A percentile compares a stretch with the other conserved stretches of the same genome.
phyloP scores from a whole-genome alignment of 2,888 invertebrate species.

The Lymantria monacha region DNA sequence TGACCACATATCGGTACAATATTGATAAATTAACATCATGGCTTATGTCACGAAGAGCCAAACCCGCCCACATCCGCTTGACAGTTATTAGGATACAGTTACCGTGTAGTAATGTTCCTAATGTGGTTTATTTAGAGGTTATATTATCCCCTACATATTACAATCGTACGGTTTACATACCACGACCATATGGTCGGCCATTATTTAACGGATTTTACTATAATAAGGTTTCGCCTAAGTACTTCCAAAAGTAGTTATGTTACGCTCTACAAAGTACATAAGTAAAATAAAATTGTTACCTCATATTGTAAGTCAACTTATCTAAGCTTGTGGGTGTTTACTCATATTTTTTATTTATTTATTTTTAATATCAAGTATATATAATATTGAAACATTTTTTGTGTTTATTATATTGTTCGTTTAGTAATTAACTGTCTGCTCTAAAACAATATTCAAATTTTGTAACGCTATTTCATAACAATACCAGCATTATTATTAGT shows the following conservation, averaged over 20 bases:
- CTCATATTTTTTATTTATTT: conserved; percentile 3
- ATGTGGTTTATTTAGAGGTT: conserved; percentile 13
- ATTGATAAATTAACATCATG: conserved; percentile 7
- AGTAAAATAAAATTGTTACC: not conserved
- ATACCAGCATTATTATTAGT: too few relatives aligned
- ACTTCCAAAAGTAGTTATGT: not conserved
- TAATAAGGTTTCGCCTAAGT: not conserved
- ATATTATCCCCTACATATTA: not conserved
- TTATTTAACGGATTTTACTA: not conserved
- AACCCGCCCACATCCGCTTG: conserved; percentile 34
- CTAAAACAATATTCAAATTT: too few relatives aligned
- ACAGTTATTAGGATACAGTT: conserved; percentile 25
- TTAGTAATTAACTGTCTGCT: too few relatives aligned
- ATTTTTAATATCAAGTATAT: not conserved
- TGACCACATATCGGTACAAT: conserved; percentile 16
- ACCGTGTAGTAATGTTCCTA: conserved; percentile 15
- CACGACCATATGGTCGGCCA: conserved; percentile 5
- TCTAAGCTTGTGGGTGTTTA: conserved; percentile 11
- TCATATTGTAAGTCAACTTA: not conserved
- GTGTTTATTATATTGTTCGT: too few relatives aligned
- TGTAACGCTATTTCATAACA: too few relatives aligned
- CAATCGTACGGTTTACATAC: conserved; percentile 10
- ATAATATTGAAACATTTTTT: not conserved
- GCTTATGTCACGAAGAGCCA: conserved; percentile 1
- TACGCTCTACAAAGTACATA: not conserved